Evolutionary conservation across 2,113 vertebrate genomes (phyloP).

Genomic region (Trichomycterus rosablanca): DNA sequence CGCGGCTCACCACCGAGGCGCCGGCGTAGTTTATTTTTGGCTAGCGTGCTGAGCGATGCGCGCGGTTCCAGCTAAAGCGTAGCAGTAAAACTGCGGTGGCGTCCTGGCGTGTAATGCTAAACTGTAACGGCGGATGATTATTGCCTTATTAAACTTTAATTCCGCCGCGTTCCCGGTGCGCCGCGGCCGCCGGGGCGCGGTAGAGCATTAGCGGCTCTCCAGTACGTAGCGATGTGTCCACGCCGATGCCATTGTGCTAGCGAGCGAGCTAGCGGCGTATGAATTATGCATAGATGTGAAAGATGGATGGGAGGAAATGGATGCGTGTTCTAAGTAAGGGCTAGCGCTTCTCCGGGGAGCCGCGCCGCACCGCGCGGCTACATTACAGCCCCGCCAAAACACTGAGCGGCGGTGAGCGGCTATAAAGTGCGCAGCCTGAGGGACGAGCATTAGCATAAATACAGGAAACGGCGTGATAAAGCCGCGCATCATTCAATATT

Average conservation of each 20-base stretch:
- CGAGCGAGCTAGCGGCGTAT: constrained; percentile 16
- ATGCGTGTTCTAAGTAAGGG: constrained; percentile 44
- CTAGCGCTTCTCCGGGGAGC: constrained; percentile 34
- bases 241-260: constrained; percentile 32
- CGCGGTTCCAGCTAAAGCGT: no score
- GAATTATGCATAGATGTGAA: constrained; percentile 41
- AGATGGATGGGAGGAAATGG: constrained; percentile 41
- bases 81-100: no score
- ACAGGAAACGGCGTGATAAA: constrained; percentile 28
- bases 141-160: no score
- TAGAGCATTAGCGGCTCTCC: no score
- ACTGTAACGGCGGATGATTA: no score
- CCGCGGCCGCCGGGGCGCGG: no score
- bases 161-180: no score
- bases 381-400: constrained; percentile 21
- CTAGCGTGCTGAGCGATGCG: no score
- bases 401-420: constrained; percentile 7
- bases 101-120: no score
- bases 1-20: no score
- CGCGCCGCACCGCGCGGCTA: constrained; percentile 13
- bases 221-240: no score
- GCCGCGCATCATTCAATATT: constrained; percentile 15
- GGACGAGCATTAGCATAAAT: constrained; percentile 28
- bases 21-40: no score
- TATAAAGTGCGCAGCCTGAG: constrained; percentile 12